A percentile compares a stretch with the other conserved stretches of the same genome.
Evolutionary conservation across 2,113 vertebrate genomes (phyloP).

Genomic region (Tor tambroides): DNA sequence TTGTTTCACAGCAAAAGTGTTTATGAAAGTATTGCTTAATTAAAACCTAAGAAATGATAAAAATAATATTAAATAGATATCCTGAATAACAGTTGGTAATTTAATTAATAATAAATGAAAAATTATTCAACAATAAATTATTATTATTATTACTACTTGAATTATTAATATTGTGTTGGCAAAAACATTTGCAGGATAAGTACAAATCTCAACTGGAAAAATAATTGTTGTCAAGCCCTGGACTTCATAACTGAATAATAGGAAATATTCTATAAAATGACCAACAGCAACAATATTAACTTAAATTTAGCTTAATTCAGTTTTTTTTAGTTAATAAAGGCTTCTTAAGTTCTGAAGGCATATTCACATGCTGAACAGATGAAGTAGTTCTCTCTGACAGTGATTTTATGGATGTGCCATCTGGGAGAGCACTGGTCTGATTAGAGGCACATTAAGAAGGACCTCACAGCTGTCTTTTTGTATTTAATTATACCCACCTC

Average conservation of each 20-base stretch:
- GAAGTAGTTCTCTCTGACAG: neutral
- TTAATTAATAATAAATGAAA: neutral
- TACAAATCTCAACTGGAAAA: neutral
- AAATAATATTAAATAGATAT: no score
- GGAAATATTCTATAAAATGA: neutral
- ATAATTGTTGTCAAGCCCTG: neutral
- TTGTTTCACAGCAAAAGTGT: no score
- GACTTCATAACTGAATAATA: neutral
- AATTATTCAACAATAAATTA: neutral
- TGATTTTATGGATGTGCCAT: neutral
- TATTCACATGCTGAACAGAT: neutral
- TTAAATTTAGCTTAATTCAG: neutral
- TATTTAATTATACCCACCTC: neutral
- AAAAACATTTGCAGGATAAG: neutral
- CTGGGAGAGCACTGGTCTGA: constrained; percentile 12
- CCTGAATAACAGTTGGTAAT: no score
- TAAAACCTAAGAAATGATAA: no score
- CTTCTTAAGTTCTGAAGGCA: neutral
- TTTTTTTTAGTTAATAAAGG: neutral
- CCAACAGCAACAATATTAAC: neutral
- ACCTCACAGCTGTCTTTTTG: constrained; percentile 1
- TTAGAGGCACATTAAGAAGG: constrained; percentile 15
- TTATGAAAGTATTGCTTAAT: no score
- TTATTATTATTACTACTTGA: neutral
- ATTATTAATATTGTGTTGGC: neutral